Conservation (phyloP, 2,797 vertebrate genomes). For the Pipistrellus nathusii region DNA sequence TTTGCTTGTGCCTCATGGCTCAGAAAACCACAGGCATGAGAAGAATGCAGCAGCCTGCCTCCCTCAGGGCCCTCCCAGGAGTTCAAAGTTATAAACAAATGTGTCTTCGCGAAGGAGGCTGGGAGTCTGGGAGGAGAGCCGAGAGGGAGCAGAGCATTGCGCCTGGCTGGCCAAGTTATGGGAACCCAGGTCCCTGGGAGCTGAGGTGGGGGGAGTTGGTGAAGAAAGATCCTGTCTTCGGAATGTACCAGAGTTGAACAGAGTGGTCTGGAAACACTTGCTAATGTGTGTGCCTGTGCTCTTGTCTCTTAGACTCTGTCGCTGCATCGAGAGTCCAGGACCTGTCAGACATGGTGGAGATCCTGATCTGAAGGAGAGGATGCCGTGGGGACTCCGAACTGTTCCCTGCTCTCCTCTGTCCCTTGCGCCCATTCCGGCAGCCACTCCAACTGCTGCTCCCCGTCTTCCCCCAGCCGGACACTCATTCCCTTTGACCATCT, state of each 20-base stretch:
- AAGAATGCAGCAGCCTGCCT: conserved; percentile 70
- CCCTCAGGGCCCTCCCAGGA: conserved; percentile 2
- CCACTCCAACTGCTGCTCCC: neutral
- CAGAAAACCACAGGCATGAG: conserved; percentile 69
- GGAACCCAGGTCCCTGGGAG: neutral
- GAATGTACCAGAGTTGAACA: neutral
- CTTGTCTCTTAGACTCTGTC: conserved; percentile 73
- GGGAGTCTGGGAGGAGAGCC: neutral
- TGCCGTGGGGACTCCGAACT: neutral
- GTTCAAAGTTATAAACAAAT: conserved; percentile 52
- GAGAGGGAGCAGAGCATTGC: neutral
- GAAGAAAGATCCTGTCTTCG: neutral
- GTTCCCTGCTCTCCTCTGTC: conserved; percentile 16
- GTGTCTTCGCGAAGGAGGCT: neutral
- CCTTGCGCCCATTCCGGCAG: neutral
- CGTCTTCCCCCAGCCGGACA: neutral
- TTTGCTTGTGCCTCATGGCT: conserved; percentile 53
- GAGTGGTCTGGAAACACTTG: neutral
- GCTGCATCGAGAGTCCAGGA: conserved; percentile 82
- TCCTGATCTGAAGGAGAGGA: conserved; percentile 87
- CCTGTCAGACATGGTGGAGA: conserved; percentile 90
- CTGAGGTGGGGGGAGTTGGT: neutral
- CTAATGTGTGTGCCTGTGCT: neutral
- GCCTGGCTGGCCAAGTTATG: neutral
- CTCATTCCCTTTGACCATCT: neutral